Percentiles rank a stretch among this genome's conserved stretches.
phyloP scores from a whole-genome alignment of 1,140 invertebrate genomes.

The Oscheius sp. region DNA sequence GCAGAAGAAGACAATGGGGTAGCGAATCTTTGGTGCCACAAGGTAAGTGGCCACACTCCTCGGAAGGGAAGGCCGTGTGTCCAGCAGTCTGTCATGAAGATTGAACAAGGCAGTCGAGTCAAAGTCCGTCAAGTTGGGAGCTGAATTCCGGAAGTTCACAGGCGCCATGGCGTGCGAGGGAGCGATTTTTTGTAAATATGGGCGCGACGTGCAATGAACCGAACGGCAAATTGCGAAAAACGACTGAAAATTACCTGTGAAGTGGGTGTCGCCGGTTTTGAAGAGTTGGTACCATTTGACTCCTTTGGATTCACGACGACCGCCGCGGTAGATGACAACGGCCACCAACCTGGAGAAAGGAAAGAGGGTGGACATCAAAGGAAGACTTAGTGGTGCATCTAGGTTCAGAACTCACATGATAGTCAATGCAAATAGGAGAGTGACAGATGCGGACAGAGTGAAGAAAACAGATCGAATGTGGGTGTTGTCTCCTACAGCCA shows the following conservation, averaged over 20 bases:
- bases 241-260: constrained; percentile 26
- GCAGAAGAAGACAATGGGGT: constrained; percentile 34
- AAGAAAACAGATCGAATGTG: constrained; percentile 23
- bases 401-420: not conserved
- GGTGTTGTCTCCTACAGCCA: constrained; percentile 3
- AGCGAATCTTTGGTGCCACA: constrained; percentile 21
- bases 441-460: constrained; percentile 11
- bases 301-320: constrained; percentile 38
- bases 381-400: not conserved
- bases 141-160: no score
- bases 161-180: not conserved
- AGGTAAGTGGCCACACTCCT: constrained; percentile 28
- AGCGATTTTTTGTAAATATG: not conserved
- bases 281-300: constrained; percentile 40
- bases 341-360: constrained; percentile 17
- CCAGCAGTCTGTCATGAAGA: constrained; percentile 35
- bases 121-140: constrained; percentile 21
- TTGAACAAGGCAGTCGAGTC: constrained; percentile 28
- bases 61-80: constrained; percentile 18
- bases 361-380: constrained; percentile 4
- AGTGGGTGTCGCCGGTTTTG: constrained; percentile 36
- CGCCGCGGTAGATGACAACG: constrained; percentile 22
- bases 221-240: not conserved
- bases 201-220: not conserved
- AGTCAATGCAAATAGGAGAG: constrained; percentile 11